These are phyloP conservation scores for Mormyrops boulengeri DNA, from an alignment of 2,797 vertebrate genomes.

Conservation along the genomic window DNA sequence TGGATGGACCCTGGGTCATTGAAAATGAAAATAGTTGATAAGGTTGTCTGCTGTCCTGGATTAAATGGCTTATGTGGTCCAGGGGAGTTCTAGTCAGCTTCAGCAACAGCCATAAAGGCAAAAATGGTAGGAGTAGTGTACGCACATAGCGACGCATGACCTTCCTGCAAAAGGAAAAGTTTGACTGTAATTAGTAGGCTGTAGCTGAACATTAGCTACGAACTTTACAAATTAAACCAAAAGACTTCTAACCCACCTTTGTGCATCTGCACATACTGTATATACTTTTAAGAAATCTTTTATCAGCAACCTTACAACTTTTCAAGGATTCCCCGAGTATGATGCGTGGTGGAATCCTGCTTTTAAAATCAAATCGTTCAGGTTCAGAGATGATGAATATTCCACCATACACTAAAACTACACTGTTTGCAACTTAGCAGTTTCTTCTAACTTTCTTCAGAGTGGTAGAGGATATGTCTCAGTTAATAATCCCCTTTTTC, in stretches of 20 bases:
- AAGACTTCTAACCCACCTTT: not conserved
- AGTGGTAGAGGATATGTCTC: not conserved
- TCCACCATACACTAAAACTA: not conserved
- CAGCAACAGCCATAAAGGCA: not conserved
- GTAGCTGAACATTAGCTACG: not conserved
- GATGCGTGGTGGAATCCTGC: not conserved
- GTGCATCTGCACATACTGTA: not conserved
- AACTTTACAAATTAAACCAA: not conserved
- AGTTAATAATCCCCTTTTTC: not conserved
- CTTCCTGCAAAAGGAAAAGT: not conserved
- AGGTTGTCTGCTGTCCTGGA: conserved; percentile 18
- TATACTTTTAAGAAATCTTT: not conserved
- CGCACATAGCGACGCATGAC: not conserved
- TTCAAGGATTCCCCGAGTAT: not conserved
- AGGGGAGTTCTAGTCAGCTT: not conserved
- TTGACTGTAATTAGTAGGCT: not conserved
- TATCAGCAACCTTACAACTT: not conserved
- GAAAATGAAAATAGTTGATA: conserved; percentile 34
- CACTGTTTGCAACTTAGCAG: not conserved
- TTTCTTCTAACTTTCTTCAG: not conserved
- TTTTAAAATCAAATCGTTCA: not conserved
- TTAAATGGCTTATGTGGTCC: conserved; percentile 21
- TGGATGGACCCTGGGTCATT: conserved; percentile 36
- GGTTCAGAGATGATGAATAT: not conserved
- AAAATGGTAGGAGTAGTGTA: not conserved